These are phyloP conservation scores for Pachypanchax playfairii DNA, from an alignment of 2,113 vertebrate species.

Conservation along the genomic window DNA sequence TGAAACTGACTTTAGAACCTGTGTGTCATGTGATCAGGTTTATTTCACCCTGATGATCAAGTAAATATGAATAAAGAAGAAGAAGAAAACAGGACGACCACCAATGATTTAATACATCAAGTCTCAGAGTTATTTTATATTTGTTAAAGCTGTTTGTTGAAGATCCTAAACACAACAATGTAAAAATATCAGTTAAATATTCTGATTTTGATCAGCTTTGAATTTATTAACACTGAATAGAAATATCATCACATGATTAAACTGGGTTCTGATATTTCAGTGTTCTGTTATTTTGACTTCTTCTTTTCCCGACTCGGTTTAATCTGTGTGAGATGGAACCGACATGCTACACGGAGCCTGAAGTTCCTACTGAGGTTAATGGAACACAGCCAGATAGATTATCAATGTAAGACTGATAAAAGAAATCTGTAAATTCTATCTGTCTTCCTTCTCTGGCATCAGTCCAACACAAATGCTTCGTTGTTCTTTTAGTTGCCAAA, in stretches of 20 bases:
- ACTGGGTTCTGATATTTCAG: not conserved
- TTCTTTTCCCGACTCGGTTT: not conserved
- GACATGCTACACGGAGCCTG: constrained; percentile 7
- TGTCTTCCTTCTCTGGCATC: constrained; percentile 7
- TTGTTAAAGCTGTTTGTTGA: too few species aligned
- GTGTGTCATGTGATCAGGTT: not conserved
- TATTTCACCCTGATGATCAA: constrained; percentile 9
- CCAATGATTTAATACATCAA: too few species aligned
- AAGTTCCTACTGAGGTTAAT: constrained; percentile 19
- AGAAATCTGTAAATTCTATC: constrained; percentile 2
- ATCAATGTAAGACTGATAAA: constrained; percentile 25
- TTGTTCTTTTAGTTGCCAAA: constrained; percentile 9
- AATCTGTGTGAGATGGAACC: constrained; percentile 21
- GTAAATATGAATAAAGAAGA: not conserved
- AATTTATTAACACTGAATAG: not conserved
- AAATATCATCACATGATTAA: not conserved
- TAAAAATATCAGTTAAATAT: not conserved
- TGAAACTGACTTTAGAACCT: constrained; percentile 24
- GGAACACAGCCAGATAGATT: constrained; percentile 27
- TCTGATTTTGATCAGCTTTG: not conserved
- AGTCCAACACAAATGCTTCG: not conserved
- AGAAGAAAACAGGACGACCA: not conserved
- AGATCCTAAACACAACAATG: too few species aligned
- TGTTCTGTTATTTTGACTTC: not conserved
- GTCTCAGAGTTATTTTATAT: too few species aligned